Base-by-base conservation (phyloP, 92 coral and sea anemone species). In the Epizoanthus fatuus region DNA sequence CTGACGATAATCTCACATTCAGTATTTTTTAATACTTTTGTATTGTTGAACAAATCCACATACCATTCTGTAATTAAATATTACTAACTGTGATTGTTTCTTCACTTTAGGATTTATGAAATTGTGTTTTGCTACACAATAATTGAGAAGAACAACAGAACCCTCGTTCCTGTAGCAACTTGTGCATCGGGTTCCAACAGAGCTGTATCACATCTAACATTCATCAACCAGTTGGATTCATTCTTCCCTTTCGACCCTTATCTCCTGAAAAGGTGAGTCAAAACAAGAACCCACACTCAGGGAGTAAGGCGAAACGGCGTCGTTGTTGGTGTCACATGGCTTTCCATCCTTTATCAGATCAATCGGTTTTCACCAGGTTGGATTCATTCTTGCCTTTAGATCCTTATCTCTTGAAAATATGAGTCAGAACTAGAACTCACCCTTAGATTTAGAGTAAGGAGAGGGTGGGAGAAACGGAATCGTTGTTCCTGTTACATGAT, bases 201-300 rank as follows among this genome's bases (percentile, higher is more conserved):
- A 49, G 91, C 97, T 0, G 95, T 95, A 58, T 90, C 91, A 0
- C 94, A 86, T 52, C 85, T 89, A 51, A 93, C 97, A 15, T 80
- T 90, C 75, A 82, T 89, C 83, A 97, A 97, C 83, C 98, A 93
- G 74, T 83, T 97, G 80, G 99, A 97, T 59, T 90, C 99, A 3
- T 97, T 93, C 84, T 97, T 97, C 72, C 99, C 99, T 5, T 97
- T 95, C 72, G 99, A 97, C 55, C 99, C 99, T 0, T 97, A 95
- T 69, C 92, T 95, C 22, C 84, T 97, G 75, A 92, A 86, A 74
- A 91, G 94, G 99, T 90, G 69, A 58, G 82, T 74, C n/a, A 52
- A 8, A 0, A 37, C 11, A 60, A 37, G 39, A 16, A 11, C 42
- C 25, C 49, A 7, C 12, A 49, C 53, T 49, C 0, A 12, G 12